Evolutionary conservation across 1,140 invertebrate species (phyloP).

Genomic region (Hetaerina americana): DNA sequence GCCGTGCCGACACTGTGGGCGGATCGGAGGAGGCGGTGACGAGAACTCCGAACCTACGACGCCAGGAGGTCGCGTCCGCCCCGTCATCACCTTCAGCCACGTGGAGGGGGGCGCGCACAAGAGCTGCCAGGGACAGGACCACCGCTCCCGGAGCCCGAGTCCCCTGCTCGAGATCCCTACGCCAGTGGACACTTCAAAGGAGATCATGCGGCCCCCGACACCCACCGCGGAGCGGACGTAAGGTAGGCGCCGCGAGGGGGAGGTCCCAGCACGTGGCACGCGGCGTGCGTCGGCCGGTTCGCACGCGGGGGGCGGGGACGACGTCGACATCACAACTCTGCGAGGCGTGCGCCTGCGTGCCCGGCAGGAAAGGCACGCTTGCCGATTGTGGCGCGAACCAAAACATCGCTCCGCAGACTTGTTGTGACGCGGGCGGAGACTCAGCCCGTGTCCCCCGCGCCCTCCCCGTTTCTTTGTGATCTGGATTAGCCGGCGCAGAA

Average conservation of each 20-base stretch:
- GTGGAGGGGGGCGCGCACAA: conserved; percentile 6
- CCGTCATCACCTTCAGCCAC: conserved; percentile 12
- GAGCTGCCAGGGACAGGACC: neutral
- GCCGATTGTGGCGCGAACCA: no score
- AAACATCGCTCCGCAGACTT: no score
- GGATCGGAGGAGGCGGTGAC: neutral
- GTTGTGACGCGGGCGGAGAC: no score
- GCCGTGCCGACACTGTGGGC: neutral
- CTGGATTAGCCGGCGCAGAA: no score
- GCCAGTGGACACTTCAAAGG: neutral
- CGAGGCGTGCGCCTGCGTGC: no score
- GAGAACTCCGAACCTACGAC: neutral
- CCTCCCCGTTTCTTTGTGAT: no score
- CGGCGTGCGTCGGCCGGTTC: conserved; percentile 62
- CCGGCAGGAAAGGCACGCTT: no score
- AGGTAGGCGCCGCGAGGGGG: conserved; percentile 63
- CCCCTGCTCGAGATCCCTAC: conserved; percentile 9
- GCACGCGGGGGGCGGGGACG: conserved; percentile 65
- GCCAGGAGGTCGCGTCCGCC: neutral
- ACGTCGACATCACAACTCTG: conserved; percentile 25
- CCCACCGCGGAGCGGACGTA: conserved; percentile 41
- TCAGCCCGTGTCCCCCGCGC: no score
- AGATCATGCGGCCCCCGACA: conserved; percentile 1
- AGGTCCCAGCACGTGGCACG: conserved; percentile 61
- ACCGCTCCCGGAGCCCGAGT: conserved; percentile 6